Base-by-base conservation (phyloP, 2,888 invertebrate genomes). In the Malacosoma neustria region DNA sequence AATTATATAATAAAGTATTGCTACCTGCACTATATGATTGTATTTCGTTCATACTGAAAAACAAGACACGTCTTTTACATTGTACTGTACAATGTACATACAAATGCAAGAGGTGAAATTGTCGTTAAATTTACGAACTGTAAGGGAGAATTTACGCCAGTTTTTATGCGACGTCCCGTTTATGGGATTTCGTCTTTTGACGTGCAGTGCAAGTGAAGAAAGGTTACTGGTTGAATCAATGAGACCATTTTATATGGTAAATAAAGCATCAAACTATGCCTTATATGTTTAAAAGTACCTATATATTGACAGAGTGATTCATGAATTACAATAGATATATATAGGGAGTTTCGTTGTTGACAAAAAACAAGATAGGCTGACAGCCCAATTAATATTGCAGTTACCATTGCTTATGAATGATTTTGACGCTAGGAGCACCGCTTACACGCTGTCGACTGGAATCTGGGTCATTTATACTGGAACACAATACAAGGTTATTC, bases 111-210 rank as follows among this genome's bases (percentile, higher is more conserved):
- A 57, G 51, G 43, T 54, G 49, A 63, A 62, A 61, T 22, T 42
- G 64, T 57, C 68, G 60, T 81, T 72, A 82, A 82, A 60, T 81
- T 80, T 81, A 82, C 74, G 80, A 73, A 81, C 66, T 80, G 82
- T 71, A 69, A 73, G 70, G n/a, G n/a, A 58, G 61, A 65, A 66
- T 74, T 72, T 65, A 55, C 65, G 62, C 56, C 46, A 52, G 54
- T 76, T 79, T 80, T 81, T 82, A 81, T 67, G 69, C 45, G 55
- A 51, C 47, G 40, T 54, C 48, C 22, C 48, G 49, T 73, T 79
- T 77, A 79, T 68, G 70, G 64, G 57, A 54, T 61, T 55, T 55
- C 54, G 50, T 58, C 42, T 57, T 47, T 46, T 43, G 29, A 29
- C 39, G 32, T 38, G 37, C 41, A 39, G 51, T 38, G 6, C 30